Evolutionary conservation across 2,888 invertebrate species (phyloP).

Genomic region (Neoscelio sp.): DNA sequence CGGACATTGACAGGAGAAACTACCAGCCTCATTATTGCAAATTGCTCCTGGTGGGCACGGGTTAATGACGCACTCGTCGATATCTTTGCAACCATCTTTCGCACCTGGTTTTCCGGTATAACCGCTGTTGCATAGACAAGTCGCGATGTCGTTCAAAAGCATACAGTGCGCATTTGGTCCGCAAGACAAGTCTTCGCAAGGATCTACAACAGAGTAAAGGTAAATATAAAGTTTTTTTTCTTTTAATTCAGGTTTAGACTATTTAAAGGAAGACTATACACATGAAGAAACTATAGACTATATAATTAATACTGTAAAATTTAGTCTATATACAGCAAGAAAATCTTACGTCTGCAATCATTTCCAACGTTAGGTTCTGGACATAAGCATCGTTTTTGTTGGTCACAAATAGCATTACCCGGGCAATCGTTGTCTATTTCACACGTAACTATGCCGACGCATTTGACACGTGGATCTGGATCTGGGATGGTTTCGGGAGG

Average conservation of each 20-base stretch:
- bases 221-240: too few relatives aligned
- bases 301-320: too few relatives aligned
- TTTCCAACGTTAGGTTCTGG: slow-evolving; percentile 96
- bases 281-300: too few relatives aligned
- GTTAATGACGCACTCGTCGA: slow-evolving; percentile 93
- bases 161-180: slow-evolving; percentile 95
- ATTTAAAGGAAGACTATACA: too few relatives aligned
- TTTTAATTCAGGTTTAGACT: too few relatives aligned
- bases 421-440: slow-evolving; percentile 91
- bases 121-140: slow-evolving; percentile 93
- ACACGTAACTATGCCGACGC: slow-evolving; percentile 93
- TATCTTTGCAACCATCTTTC: slow-evolving; percentile 91
- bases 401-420: slow-evolving; percentile 94
- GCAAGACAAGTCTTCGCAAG: slow-evolving; percentile 93
- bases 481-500: slow-evolving; percentile 92
- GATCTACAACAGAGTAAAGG: slow-evolving; percentile 91
- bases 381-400: slow-evolving; percentile 91
- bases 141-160: slow-evolving; percentile 91
- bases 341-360: slow-evolving; percentile 93
- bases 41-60: slow-evolving; percentile 94
- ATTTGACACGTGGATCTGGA: slow-evolving; percentile 92
- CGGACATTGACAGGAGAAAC: slow-evolving; percentile 94
- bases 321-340: background rate
- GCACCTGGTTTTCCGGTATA: slow-evolving; percentile 89
- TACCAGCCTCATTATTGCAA: slow-evolving; percentile 94